Conservation (phyloP, 2,888 invertebrate genomes). For the Euspilapteryx auroguttella region DNA sequence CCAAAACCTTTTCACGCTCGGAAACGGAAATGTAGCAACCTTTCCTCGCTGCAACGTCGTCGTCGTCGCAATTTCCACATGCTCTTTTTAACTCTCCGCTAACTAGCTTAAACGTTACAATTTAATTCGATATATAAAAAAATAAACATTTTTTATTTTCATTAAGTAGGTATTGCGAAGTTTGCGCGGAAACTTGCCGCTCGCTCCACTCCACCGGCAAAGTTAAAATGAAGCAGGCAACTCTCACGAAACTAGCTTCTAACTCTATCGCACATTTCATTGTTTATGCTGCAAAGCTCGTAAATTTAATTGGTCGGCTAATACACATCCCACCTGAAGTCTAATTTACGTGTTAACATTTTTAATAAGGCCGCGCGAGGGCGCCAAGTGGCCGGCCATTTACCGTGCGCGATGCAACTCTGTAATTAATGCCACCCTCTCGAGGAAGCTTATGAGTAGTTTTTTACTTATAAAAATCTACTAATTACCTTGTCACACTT, state of each 20-base stretch:
- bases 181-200: too few relatives aligned
- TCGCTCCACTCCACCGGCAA: too few relatives aligned
- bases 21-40: slow-evolving; percentile 26
- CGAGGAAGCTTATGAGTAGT: slow-evolving; percentile 58
- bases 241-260: too few relatives aligned
- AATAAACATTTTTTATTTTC: not conserved
- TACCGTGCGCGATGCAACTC: slow-evolving; percentile 40
- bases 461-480: slow-evolving; percentile 46
- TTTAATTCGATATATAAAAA: not conserved
- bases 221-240: too few relatives aligned
- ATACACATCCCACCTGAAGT: slow-evolving; percentile 38
- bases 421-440: slow-evolving; percentile 55
- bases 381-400: slow-evolving; percentile 56
- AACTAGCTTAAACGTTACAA: slow-evolving; percentile 1
- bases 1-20: slow-evolving; percentile 12
- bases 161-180: too few relatives aligned
- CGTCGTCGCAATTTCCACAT: slow-evolving; percentile 55
- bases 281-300: slow-evolving; percentile 18
- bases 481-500: slow-evolving; percentile 31
- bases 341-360: slow-evolving; percentile 60
- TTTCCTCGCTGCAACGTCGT: slow-evolving; percentile 44
- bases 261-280: too few relatives aligned
- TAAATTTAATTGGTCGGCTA: slow-evolving; percentile 57
- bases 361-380: slow-evolving; percentile 55
- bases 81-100: slow-evolving; percentile 43